Conservation (phyloP, 2,888 invertebrate genomes). For the Acholoe squamosa region DNA sequence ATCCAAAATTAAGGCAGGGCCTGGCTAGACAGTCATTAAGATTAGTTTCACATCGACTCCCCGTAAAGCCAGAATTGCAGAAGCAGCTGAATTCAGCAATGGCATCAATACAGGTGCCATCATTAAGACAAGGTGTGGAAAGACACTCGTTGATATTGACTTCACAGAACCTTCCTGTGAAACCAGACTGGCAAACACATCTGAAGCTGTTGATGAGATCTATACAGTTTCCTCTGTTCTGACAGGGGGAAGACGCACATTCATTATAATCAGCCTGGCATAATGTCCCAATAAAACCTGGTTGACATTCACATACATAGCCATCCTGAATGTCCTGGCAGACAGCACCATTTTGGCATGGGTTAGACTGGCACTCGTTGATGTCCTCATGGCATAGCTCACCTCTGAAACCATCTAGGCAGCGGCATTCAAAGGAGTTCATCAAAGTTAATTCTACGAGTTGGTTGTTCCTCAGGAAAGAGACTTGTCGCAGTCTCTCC, state of each 20-base stretch:
- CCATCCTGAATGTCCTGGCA: conserved; percentile 79
- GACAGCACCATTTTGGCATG: conserved; percentile 84
- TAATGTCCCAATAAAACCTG: conserved; percentile 51
- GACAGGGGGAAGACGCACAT: conserved; percentile 90
- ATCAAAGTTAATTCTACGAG: conserved; percentile 33
- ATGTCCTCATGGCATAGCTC: conserved; percentile 69
- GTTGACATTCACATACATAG: conserved; percentile 70
- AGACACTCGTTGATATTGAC: conserved; percentile 67
- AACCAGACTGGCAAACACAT: conserved; percentile 62
- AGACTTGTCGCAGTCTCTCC: background rate
- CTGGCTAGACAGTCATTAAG: conserved; percentile 85
- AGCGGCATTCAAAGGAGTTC: conserved; percentile 64
- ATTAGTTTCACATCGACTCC: conserved; percentile 83
- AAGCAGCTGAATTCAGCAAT: conserved; percentile 68
- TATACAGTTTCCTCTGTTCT: conserved; percentile 95
- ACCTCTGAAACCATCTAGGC: conserved; percentile 64
- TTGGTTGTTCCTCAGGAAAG: conserved; percentile 31
- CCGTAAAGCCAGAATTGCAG: conserved; percentile 69
- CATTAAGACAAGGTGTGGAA: conserved; percentile 66
- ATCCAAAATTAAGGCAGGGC: conserved; percentile 86
- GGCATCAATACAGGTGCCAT: conserved; percentile 70
- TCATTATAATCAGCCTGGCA: conserved; percentile 74
- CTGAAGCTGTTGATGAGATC: conserved; percentile 86
- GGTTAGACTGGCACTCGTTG: conserved; percentile 68
- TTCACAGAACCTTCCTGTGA: conserved; percentile 65